These are phyloP conservation scores for Spilarctia lutea DNA, from an alignment of 2,888 invertebrate genomes.

Conservation along the genomic window DNA sequence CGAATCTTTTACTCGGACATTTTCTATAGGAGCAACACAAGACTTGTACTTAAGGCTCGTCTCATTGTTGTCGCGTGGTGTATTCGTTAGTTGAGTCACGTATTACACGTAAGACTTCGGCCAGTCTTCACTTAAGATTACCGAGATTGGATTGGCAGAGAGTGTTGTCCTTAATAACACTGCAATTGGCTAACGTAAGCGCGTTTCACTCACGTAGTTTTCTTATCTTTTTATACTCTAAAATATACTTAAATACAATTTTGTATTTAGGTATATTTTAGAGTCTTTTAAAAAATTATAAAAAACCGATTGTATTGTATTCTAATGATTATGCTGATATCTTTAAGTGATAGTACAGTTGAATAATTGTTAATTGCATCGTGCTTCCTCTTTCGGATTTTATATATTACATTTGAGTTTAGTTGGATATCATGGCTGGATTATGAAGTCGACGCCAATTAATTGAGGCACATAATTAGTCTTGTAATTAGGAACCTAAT, in stretches of 20 bases:
- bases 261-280: not conserved
- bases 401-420: not conserved
- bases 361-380: not conserved
- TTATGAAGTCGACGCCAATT: not conserved
- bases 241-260: not conserved
- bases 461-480: not conserved
- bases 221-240: not conserved
- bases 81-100: conserved; percentile 47
- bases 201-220: conserved; percentile 2
- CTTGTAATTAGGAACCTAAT: not conserved
- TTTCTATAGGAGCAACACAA: not conserved
- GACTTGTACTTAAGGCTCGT: conserved; percentile 25
- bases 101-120: conserved; percentile 51
- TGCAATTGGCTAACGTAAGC: conserved; percentile 42
- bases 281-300: not conserved
- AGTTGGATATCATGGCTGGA: not conserved
- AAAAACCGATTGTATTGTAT: not conserved
- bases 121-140: conserved; percentile 50
- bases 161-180: conserved; percentile 50
- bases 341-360: not conserved
- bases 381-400: not conserved
- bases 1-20: conserved; percentile 1
- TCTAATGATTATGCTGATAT: not conserved
- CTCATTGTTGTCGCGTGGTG: conserved; percentile 21
- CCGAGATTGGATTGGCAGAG: conserved; percentile 55